Base-by-base conservation (phyloP, 2,113 vertebrate species). In the Gila orcuttii region DNA sequence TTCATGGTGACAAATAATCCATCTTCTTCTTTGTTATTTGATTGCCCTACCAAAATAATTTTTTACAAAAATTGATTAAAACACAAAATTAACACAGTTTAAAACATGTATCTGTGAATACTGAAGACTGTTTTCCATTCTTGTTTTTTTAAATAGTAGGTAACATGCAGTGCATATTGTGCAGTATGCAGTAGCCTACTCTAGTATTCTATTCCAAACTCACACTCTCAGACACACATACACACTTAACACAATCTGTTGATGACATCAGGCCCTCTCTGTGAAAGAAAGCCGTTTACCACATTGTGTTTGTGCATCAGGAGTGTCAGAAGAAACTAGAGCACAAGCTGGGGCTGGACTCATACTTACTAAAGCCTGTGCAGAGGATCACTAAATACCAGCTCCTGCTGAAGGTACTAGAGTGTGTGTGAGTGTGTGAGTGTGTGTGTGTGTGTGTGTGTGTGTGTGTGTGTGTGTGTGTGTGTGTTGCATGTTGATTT, bases 311-410 rank as follows among this genome's bases (percentile, higher is more conserved):
- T 79, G 80, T 69, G 23, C 90, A 87, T 50, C 90, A 99, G 98
- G 98, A 99, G 86, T 99, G 98, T 91, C 98, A 99, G 94, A 97
- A 93, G 88, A 99, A 98, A 91, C 92, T 99, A 2, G 98, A 99
- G 86, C 98, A 99, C 90, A 99, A 99, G 88, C 95, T 99, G 78
- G 98, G 98, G 73, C 94, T 99, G 91, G 98, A 99, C 91, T 99
- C 98, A 0, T 99, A 99, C 89, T 94, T 99, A 85, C 95, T 99
- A 88, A 99, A 99, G 90, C 98, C 98, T 0, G 98, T 99, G 74
- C 98, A 99, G 91, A 97, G 98, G 88, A 98, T 99, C 88, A 99
- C 98, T 71, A 99, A 99, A 91, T 99, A 99, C 88, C 98, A 99
- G 88, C 94, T 99, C 86, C 91, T 99, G 47, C 92, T 99, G 79